Percentiles rank a stretch among this genome's conserved stretches.
phyloP scores from a whole-genome alignment of 2,888 invertebrate genomes.

The Tachystola acroxantha region DNA sequence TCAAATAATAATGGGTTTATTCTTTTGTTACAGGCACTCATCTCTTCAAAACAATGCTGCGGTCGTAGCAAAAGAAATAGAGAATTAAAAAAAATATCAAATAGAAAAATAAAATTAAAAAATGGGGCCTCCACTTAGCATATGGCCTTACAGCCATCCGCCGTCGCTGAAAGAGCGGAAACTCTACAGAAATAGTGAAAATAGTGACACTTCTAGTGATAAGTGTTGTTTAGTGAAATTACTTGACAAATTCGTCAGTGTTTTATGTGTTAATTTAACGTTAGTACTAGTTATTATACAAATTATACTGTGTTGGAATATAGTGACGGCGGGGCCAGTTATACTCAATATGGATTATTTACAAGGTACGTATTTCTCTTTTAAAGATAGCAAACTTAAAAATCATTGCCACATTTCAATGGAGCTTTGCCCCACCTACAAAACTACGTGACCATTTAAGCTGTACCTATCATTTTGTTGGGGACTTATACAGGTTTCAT shows the following conservation, averaged over 20 bases:
- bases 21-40: conserved; percentile 42
- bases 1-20: too few species aligned
- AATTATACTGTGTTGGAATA: conserved; percentile 43
- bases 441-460: too few species aligned
- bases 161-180: conserved; percentile 9
- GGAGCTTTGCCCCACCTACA: too few species aligned
- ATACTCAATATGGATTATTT: conserved; percentile 62
- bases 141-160: conserved; percentile 51
- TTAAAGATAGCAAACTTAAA: too few species aligned
- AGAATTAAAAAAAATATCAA: conserved; percentile 23
- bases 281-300: conserved; percentile 48
- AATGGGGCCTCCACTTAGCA: conserved; percentile 60
- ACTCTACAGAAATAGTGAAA: conserved; percentile 19
- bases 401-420: too few species aligned
- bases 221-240: conserved; percentile 37
- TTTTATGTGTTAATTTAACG: conserved; percentile 50
- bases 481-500: too few species aligned
- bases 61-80: conserved; percentile 29
- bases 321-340: conserved; percentile 57
- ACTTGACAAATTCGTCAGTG: conserved; percentile 37
- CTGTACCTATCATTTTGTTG: too few species aligned
- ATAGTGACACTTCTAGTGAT: conserved; percentile 24
- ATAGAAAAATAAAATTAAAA: too few species aligned
- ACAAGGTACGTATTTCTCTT: conserved; percentile 54
- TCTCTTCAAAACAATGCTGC: conserved; percentile 26